These are phyloP conservation scores for Galeopsomyia nigrocyanea DNA, from an alignment of 2,888 invertebrate species.

Conservation along the genomic window DNA sequence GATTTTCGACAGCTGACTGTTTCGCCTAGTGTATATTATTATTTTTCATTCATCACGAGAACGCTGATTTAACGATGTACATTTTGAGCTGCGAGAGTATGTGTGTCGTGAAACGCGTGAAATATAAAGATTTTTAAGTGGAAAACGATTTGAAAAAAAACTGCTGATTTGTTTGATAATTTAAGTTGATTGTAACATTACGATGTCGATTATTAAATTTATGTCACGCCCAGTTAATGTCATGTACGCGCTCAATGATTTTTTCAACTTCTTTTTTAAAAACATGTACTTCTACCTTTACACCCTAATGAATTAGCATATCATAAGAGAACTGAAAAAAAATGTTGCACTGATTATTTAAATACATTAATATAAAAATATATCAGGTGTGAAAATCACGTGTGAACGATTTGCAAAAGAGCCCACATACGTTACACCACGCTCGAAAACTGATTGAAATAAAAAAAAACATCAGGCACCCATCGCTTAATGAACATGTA, in stretches of 20 bases:
- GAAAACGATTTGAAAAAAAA: too few species aligned
- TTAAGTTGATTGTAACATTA: too few species aligned
- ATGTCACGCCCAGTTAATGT: too few species aligned
- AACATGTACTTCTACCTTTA: background rate
- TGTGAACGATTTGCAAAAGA: background rate
- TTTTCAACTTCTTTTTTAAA: too few species aligned
- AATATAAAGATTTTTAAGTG: background rate
- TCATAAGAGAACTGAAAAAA: conserved; percentile 15
- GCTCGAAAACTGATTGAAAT: conserved; percentile 12
- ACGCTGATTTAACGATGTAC: background rate
- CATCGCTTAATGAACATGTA: conserved; percentile 32
- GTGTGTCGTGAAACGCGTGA: conserved; percentile 11
- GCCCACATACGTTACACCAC: conserved; percentile 1
- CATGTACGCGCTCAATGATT: too few species aligned
- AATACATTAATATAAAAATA: too few species aligned
- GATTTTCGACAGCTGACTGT: too few species aligned
- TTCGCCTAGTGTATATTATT: background rate
- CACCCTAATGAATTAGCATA: conserved; percentile 29
- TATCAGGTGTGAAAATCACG: too few species aligned
- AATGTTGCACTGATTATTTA: too few species aligned
- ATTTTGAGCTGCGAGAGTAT: conserved; percentile 3
- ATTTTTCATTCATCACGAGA: background rate
- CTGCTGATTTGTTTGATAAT: too few species aligned
- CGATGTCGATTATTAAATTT: too few species aligned
- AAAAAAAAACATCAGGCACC: conserved; percentile 26